Base-by-base conservation (phyloP, 2,888 invertebrate genomes). In the Caenorhabditis zanzibari region DNA sequence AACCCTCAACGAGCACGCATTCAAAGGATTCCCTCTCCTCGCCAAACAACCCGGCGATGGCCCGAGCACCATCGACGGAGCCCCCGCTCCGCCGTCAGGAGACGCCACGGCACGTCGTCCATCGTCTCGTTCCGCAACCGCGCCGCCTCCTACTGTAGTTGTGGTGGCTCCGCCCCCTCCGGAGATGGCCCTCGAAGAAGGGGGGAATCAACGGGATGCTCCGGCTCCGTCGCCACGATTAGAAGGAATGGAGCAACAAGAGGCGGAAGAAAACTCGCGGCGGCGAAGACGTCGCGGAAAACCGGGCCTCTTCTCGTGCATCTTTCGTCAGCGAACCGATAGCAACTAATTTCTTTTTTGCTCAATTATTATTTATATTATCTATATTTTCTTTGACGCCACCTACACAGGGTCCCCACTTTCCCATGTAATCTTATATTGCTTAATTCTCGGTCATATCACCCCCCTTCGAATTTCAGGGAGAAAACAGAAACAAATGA, bases 11-110 rank as follows among this genome's bases (percentile, higher is more conserved):
- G 2, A 6, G 2, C 2, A 19, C 54, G 19, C 26, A 38, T 82
- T 82, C 35, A 47, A 16, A 24, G 76, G 76, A 3, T 77, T 82
- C 61, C 72, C 72, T 47, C 68, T 24, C 16, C 58, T 82, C 12
- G 76, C 68, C 7, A 44, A 35, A 6, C 59, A 47, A 7, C 38
- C 58, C 1, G 64, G 41, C 35, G 56, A 64, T 32, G 71, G 32
- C 24, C 61, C 41, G 3, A 1, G 26, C 3, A 24, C 54, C 0
- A 10, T 14, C 26, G 38, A 19, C n/a, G 59, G 22, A 12, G 41
- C 7, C 61, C 19, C 49, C 10, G 61, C 35, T 14, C 47, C 19
- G 7, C 28, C 26, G 16, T 24, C 64, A 26, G 35, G 41, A 24
- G 66, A 47, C 3, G 52, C n/a, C n/a, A n/a, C 71, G 10, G 9